Evolutionary conservation across 2,113 vertebrate species (phyloP), one percentile per base, ranked within the genome.

Genomic region (Plotosus lineatus): DNA sequence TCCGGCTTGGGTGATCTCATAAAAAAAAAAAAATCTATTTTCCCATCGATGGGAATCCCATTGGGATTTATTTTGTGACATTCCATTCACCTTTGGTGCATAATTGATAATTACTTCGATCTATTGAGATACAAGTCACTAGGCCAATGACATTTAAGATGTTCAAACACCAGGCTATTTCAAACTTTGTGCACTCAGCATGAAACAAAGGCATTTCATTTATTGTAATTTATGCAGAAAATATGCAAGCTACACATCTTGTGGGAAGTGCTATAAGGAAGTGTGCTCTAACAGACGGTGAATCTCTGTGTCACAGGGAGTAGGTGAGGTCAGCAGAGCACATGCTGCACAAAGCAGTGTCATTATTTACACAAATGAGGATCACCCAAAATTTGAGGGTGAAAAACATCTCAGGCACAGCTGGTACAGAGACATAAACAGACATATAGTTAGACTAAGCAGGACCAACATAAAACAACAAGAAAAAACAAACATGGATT

Each of bases 341-440:
- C 60, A 55, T 78, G 75, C 60, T 74, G 50, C 69, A 66, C 40
- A 61, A 58, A 56, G 51, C 66, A 31, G 42, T 77, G 74, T 77
- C 48, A 77, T 82, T 77, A 60, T 77, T 82, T 58, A 77, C 65
- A 60, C 74, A 82, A 77, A 77, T 82, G 58, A 81, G 73, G 80
- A 66, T 65, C 58, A 81, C 73, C 82, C 55, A 60, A 40, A 63
- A 80, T 33, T 58, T 72, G 53, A 73, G 38, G 65, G 66, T 79
- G 77, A 36, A 72, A 79, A 79, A 33, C 50, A 79, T 79, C 26
- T 53, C 78, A 56, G 19, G 51, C 78, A 79, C 78, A 80, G 78
- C 51, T 72, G 78, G 78, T 56, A 55, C 26, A 48, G 50, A 72
- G 38, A 71, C 51, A 60, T 81, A 65, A 81, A 80, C 55, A 61